phyloP scores from a whole-genome alignment of 2,797 vertebrate species.

The Sebastolobus alascanus region DNA sequence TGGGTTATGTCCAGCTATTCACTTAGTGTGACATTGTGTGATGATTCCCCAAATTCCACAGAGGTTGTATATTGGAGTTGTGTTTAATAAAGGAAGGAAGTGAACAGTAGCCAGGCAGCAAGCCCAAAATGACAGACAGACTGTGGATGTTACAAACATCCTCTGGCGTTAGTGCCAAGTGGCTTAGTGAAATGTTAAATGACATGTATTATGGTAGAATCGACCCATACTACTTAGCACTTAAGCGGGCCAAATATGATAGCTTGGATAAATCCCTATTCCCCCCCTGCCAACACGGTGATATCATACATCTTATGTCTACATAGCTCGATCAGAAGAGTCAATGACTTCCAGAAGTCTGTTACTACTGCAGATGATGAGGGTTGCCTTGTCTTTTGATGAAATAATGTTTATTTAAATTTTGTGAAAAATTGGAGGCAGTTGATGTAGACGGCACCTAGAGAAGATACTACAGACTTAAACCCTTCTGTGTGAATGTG shows the following conservation, averaged over 20 bases:
- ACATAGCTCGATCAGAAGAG: not conserved
- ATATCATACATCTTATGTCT: slow-evolving; percentile 35
- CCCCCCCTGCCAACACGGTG: slow-evolving; percentile 1
- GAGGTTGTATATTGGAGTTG: too few relatives aligned
- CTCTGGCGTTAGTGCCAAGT: slow-evolving; percentile 23
- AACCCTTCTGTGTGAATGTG: not conserved
- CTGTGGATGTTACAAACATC: slow-evolving; percentile 44
- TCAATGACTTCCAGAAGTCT: not conserved
- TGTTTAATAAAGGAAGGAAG: too few relatives aligned
- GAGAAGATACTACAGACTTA: not conserved
- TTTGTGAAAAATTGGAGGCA: not conserved
- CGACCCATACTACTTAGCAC: slow-evolving; percentile 23
- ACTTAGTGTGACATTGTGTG: not conserved
- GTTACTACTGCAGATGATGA: not conserved
- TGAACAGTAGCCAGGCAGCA: slow-evolving; percentile 10
- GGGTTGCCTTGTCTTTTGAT: not conserved
- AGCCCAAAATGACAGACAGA: slow-evolving; percentile 18
- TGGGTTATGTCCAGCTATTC: not conserved
- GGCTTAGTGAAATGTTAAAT: slow-evolving; percentile 57
- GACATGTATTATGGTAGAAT: slow-evolving; percentile 38
- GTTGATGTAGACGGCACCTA: not conserved
- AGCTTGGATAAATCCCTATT: slow-evolving; percentile 30
- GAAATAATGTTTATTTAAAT: slow-evolving; percentile 1
- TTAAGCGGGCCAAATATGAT: slow-evolving; percentile 43
- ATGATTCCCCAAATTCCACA: too few relatives aligned